phyloP scores from a whole-genome alignment of 2,797 vertebrate genomes.

The Apogon talboti region DNA sequence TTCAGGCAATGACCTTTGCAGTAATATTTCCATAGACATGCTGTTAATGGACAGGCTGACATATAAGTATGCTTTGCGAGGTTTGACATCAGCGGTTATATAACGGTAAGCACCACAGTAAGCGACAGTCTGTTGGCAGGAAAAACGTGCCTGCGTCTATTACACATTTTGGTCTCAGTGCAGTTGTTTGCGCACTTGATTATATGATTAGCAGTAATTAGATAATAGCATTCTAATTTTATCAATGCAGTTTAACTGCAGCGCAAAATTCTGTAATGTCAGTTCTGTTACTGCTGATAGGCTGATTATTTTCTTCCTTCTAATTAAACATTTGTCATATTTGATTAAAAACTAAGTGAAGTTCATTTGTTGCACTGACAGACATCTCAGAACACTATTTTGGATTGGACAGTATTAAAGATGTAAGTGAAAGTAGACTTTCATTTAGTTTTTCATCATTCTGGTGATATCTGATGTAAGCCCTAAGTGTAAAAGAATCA shows the following conservation, averaged over 20 bases:
- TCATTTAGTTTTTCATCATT: neutral
- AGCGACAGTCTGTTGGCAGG: constrained; percentile 45
- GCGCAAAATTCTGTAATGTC: constrained; percentile 19
- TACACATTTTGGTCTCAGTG: constrained; percentile 44
- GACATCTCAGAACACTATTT: neutral
- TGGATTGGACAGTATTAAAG: neutral
- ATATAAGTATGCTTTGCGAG: constrained; percentile 72
- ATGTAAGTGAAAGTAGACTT: too few relatives aligned
- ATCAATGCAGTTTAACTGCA: constrained; percentile 25
- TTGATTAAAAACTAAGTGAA: neutral
- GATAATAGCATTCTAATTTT: constrained; percentile 54
- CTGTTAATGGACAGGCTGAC: constrained; percentile 81
- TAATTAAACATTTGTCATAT: neutral
- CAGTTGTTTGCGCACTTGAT: constrained; percentile 58
- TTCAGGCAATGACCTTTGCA: constrained; percentile 81
- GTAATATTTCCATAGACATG: constrained; percentile 83
- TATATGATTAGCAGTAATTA: constrained; percentile 62
- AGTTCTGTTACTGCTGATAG: constrained; percentile 10
- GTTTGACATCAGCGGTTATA: constrained; percentile 72
- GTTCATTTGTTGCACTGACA: neutral
- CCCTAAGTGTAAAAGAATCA: too few relatives aligned
- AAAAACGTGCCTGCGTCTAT: constrained; percentile 24
- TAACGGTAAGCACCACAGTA: constrained; percentile 50
- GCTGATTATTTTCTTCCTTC: constrained; percentile 6
- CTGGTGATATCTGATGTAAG: neutral